Evolutionary conservation across 2,888 invertebrate genomes (phyloP).

Genomic region (Anagyrus pseudococci): DNA sequence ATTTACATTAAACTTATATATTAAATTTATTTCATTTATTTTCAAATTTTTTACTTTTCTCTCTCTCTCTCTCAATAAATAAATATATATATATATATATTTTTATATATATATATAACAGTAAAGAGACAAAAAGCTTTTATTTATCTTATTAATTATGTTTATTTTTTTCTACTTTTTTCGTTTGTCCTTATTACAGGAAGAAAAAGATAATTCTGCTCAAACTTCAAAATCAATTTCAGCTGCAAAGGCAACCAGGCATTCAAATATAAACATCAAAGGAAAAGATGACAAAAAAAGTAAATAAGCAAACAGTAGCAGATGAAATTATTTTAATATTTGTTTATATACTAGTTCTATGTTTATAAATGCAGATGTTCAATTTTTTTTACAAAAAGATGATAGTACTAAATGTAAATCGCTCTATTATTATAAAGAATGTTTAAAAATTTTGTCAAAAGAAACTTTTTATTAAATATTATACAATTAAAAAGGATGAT

Average conservation of each 20-base stretch:
- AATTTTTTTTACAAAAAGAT: too few relatives aligned
- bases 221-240: constrained; percentile 27
- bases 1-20: background rate
- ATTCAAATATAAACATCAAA: constrained; percentile 17
- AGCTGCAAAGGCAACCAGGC: constrained; percentile 24
- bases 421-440: too few relatives aligned
- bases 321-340: constrained; percentile 4
- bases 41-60: too few relatives aligned
- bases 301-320: constrained; percentile 23
- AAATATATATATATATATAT: too few relatives aligned
- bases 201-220: constrained; percentile 24
- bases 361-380: background rate
- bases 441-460: too few relatives aligned
- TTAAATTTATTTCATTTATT: too few relatives aligned
- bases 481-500: too few relatives aligned
- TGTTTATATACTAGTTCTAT: background rate
- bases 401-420: too few relatives aligned
- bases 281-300: constrained; percentile 28
- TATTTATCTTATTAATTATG: constrained; percentile 1
- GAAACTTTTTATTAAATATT: too few relatives aligned
- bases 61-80: too few relatives aligned
- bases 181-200: constrained; percentile 23
- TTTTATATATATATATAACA: too few relatives aligned
- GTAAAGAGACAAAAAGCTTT: background rate
- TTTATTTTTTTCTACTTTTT: constrained; percentile 21